Conservation (phyloP, 2,888 invertebrate species). For the Tinea semifulvella region DNA sequence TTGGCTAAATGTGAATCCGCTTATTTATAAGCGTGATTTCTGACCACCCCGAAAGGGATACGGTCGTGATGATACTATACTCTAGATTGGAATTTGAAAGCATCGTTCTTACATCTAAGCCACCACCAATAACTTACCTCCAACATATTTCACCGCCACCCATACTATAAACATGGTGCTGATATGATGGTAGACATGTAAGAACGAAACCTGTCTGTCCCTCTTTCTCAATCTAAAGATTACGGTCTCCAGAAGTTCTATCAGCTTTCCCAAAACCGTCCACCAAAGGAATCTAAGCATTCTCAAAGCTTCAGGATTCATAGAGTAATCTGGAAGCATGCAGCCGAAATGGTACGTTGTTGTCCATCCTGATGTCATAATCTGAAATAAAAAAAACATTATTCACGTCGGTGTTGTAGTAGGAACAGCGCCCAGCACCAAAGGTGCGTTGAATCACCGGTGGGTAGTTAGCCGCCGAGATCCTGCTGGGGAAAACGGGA, state of each 20-base stretch:
- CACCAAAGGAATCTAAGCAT: conserved; percentile 69
- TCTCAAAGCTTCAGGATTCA: conserved; percentile 68
- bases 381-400: too few species aligned
- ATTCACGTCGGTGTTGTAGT: too few species aligned
- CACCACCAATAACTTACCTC: conserved; percentile 69
- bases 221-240: conserved; percentile 79
- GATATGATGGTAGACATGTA: conserved; percentile 79
- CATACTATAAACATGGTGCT: conserved; percentile 69
- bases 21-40: too few species aligned
- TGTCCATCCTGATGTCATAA: conserved; percentile 72
- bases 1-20: too few species aligned
- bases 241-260: conserved; percentile 74
- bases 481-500: too few species aligned
- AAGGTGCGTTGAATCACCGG: too few species aligned
- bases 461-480: too few species aligned
- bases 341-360: conserved; percentile 71
- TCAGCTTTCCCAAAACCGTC: conserved; percentile 69
- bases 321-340: conserved; percentile 75
- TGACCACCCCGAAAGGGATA: too few species aligned
- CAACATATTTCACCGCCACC: conserved; percentile 68
- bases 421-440: too few species aligned
- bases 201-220: conserved; percentile 72
- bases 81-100: too few species aligned
- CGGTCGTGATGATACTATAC: too few species aligned
- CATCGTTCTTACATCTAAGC: too few species aligned